These are phyloP conservation scores for Trichechus manatus DNA, from an alignment of 2,113 vertebrate genomes.

Conservation along the genomic window DNA sequence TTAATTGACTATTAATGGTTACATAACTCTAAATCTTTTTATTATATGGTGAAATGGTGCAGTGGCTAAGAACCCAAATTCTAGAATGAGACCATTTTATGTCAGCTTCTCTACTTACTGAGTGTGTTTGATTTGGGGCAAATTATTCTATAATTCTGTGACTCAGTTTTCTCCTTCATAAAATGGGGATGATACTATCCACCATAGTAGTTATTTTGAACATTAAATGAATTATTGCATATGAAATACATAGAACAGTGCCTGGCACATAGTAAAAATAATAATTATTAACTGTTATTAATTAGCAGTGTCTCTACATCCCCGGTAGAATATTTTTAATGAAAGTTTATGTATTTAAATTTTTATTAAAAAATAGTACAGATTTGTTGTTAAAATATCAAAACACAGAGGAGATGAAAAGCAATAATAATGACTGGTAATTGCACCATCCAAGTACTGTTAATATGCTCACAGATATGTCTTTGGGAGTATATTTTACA, in stretches of 20 bases:
- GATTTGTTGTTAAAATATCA: constrained; percentile 32
- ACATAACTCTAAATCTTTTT: not conserved
- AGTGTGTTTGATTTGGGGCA: not conserved
- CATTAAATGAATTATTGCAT: not conserved
- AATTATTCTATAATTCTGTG: not conserved
- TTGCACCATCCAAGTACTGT: not conserved
- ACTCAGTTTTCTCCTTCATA: constrained; percentile 17
- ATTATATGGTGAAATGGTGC: not conserved
- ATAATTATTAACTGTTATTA: not conserved
- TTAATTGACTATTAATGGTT: not conserved
- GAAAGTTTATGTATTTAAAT: not conserved
- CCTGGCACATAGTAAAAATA: not conserved
- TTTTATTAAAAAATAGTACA: constrained; percentile 33
- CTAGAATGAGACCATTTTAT: not conserved
- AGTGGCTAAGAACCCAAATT: not conserved
- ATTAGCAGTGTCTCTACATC: not conserved
- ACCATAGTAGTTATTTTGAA: not conserved
- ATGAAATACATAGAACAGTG: not conserved
- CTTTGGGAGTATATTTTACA: not conserved
- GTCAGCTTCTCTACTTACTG: not conserved
- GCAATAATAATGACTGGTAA: not conserved
- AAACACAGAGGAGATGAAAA: constrained; percentile 28
- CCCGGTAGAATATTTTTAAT: not conserved
- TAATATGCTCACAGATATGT: not conserved
- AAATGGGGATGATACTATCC: not conserved